Base-by-base conservation (phyloP, 2,888 invertebrate species). In the Melolontha melolontha region DNA sequence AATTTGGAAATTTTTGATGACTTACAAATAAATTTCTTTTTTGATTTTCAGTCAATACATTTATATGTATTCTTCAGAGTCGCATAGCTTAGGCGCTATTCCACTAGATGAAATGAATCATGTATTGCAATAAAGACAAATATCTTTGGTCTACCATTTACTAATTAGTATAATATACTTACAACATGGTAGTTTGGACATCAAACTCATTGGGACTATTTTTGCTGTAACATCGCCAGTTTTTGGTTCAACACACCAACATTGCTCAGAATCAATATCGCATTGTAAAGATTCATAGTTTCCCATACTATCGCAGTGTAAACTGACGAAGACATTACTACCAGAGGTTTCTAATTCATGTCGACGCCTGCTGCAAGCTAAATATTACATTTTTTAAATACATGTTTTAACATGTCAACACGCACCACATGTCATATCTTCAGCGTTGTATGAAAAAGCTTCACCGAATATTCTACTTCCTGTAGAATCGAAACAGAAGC, bases 211-310 rank as follows among this genome's bases (percentile, higher is more conserved):
- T 0, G 87, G 87, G 5, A 91, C 86, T 0, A 88, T 86, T 47
- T 84, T 80, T 10, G 86, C 84, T 42, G 78, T 81, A 1, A 89
- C 85, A 73, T 87, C 85, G 14, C 91, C 91, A 59, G 88, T 90
- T 77, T 78, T 83, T 0, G 85, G 82, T 40, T 89, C 85, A 1
- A 86, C 89, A 79, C 91, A 92, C 91, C 91, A 91, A 77, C 92
- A 92, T 71, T 89, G 77, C 1, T 87, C 89, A 65, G 86, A 84
- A 41, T 40, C 75, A 68, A 78, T 27, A 22, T 90, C 88, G 76
- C 91, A 92, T 77, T 92, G 92, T 29, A 92, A 79, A 22, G 84
- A 82, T 77, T 91, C 91, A 78, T 87, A 92, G 82, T 91, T 90
- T 14, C 92, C 92, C 74, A 85, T 83, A 40, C 82, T 74, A 55